These are phyloP conservation scores for Nesidiocoris tenuis DNA, from an alignment of 2,888 invertebrate genomes.

Conservation along the genomic window DNA sequence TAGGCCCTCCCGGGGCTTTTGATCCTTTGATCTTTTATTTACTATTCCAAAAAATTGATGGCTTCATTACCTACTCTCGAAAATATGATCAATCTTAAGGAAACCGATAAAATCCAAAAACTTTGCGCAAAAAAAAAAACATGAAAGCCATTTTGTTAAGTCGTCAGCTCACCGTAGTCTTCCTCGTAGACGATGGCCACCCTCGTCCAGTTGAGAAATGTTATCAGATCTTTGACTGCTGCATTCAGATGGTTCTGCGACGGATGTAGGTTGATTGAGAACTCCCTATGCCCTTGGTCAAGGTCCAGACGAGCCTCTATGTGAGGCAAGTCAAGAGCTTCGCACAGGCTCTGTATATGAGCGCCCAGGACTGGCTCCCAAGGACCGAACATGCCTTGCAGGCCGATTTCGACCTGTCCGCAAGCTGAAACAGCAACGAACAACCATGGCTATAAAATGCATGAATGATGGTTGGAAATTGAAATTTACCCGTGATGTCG, in stretches of 20 bases:
- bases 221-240: conserved; percentile 82
- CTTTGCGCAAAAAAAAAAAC: too few species aligned
- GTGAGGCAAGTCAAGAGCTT: conserved; percentile 86
- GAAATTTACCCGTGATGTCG: too few species aligned
- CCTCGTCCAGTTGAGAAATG: conserved; percentile 87
- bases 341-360: conserved; percentile 85
- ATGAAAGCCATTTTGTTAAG: not conserved
- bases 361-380: conserved; percentile 78
- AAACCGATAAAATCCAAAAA: too few species aligned
- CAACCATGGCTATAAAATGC: too few species aligned
- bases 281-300: conserved; percentile 65
- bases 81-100: too few species aligned
- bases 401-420: conserved; percentile 77
- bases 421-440: conserved; percentile 76
- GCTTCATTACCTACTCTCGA: too few species aligned
- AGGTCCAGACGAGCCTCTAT: conserved; percentile 73
- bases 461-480: too few species aligned
- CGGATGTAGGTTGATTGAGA: conserved; percentile 87
- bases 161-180: conserved; percentile 70
- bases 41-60: too few species aligned
- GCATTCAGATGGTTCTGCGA: conserved; percentile 76
- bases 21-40: too few species aligned
- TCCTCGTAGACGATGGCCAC: conserved; percentile 93
- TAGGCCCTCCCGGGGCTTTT: too few species aligned
- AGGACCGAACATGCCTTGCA: conserved; percentile 85